Evolutionary conservation across 2,797 vertebrate genomes (phyloP).

Genomic region (Manis javanica): DNA sequence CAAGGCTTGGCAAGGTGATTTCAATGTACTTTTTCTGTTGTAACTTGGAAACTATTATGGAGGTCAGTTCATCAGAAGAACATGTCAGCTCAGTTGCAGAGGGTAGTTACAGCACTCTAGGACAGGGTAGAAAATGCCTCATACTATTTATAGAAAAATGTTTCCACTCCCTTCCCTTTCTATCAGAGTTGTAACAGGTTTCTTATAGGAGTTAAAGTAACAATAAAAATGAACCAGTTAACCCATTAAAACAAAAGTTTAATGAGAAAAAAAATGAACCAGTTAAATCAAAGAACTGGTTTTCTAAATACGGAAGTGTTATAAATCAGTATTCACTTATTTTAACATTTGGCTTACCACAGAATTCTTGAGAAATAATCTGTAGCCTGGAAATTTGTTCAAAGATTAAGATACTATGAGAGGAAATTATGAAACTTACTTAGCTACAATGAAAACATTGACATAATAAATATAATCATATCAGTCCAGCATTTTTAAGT

Average conservation of each 20-base stretch:
- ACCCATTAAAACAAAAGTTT: no score
- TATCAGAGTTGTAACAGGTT: not conserved
- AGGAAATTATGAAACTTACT: not conserved
- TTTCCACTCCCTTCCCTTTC: not conserved
- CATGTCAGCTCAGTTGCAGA: not conserved
- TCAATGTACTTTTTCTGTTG: conserved; percentile 82
- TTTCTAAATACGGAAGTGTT: conserved; percentile 32
- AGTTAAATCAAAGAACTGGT: conserved; percentile 3
- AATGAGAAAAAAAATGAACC: not conserved
- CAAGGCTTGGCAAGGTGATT: conserved; percentile 80
- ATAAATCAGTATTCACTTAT: not conserved
- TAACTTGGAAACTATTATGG: conserved; percentile 64
- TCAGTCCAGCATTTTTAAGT: conserved; percentile 17
- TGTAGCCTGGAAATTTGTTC: not conserved
- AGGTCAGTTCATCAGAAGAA: not conserved
- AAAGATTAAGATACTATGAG: not conserved
- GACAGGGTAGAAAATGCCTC: not conserved
- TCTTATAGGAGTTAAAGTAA: conserved; percentile 13
- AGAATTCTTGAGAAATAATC: conserved; percentile 45
- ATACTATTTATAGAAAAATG: not conserved
- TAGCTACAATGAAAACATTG: not conserved
- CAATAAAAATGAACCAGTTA: not conserved
- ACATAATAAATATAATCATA: not conserved
- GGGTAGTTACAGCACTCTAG: not conserved
- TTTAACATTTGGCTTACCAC: conserved; percentile 10